Base-by-base conservation (phyloP, 2,113 vertebrate genomes). In the Coracopsis vasa region DNA sequence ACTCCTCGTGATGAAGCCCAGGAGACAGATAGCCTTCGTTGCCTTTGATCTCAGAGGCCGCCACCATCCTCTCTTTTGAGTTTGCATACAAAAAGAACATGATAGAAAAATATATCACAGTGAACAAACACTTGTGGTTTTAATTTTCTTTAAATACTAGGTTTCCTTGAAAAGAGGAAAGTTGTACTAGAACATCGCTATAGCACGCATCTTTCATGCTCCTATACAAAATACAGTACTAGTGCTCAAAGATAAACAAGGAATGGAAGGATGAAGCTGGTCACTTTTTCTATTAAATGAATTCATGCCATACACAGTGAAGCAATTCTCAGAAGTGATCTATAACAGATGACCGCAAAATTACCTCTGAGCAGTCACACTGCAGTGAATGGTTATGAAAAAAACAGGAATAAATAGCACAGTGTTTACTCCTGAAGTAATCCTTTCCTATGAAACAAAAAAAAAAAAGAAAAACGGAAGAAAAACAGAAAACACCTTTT, bases 1-100 rank as follows among this genome's bases (percentile, higher is more conserved):
- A 42, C 4, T 10, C 3, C 4, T 3, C 3, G 5, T 3, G 82
- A 80, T 1, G 1, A 21, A 77, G 61, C 44, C 2, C 0, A 1
- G 23, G 35, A 86, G 20, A 71, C 13, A 0, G 3, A 64, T 2
- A 79, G 35, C 23, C 7, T 3, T 8, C 73, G 37, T 25, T 27
- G 37, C 15, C 47, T 88, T 60, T 58, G 33, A 80, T 51, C 18
- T 62, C 54, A 29, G 64, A 91, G 60, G 41, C 24, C 65, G 10
- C 24, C 25, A 74, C 7, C 13, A 42, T n/a, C 50, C 45, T 29
- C 11, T n/a, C 35, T 45, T 73, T 41, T 6, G 4, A n/a, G n/a
- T 39, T 71, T 50, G 27, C 17, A 72, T 1, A 53, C 7, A 17
- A 87, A 72, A 54, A 60, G 53, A 79, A 11, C 1, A 31, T 2